phyloP scores from a whole-genome alignment of 64 coral and sea anemone species.

The Montipora cactus region DNA sequence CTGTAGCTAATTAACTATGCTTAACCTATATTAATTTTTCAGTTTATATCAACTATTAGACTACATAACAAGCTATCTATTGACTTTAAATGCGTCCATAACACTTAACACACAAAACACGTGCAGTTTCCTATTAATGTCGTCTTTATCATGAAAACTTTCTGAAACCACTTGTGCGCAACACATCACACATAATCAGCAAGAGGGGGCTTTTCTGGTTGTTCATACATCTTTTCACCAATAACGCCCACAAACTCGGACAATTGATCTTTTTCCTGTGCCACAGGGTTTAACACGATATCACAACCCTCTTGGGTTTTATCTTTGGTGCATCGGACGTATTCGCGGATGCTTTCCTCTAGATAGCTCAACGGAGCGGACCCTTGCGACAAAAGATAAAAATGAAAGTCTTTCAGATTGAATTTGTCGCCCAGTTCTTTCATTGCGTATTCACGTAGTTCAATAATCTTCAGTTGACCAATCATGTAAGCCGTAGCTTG shows the following conservation, averaged over 20 bases:
- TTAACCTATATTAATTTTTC: too few species aligned
- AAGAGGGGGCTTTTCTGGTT: background rate
- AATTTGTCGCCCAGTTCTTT: slow-evolving; percentile 46
- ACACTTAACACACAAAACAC: too few species aligned
- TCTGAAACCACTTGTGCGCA: too few species aligned
- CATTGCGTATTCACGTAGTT: slow-evolving; percentile 55
- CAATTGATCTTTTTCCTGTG: background rate
- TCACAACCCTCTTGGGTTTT: slow-evolving; percentile 46
- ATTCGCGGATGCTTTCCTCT: slow-evolving; percentile 47
- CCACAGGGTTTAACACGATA: slow-evolving; percentile 52
- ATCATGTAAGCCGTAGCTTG: slow-evolving; percentile 75
- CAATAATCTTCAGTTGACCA: slow-evolving; percentile 69
- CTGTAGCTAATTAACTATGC: too few species aligned
- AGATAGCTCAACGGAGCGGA: slow-evolving; percentile 67
- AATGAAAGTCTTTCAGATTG: slow-evolving; percentile 65
- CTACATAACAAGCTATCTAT: too few species aligned
- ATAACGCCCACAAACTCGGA: slow-evolving; percentile 4
- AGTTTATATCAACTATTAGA: too few species aligned
- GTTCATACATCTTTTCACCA: slow-evolving; percentile 25
- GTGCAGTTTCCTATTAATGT: too few species aligned
- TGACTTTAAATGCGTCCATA: too few species aligned
- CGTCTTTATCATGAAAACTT: too few species aligned
- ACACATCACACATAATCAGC: slow-evolving; percentile 33
- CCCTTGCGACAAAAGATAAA: slow-evolving; percentile 68
- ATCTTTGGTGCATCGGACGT: slow-evolving; percentile 50